Evolutionary conservation across 2,113 vertebrate species (phyloP).

Genomic region (Cisticola juncidis): DNA sequence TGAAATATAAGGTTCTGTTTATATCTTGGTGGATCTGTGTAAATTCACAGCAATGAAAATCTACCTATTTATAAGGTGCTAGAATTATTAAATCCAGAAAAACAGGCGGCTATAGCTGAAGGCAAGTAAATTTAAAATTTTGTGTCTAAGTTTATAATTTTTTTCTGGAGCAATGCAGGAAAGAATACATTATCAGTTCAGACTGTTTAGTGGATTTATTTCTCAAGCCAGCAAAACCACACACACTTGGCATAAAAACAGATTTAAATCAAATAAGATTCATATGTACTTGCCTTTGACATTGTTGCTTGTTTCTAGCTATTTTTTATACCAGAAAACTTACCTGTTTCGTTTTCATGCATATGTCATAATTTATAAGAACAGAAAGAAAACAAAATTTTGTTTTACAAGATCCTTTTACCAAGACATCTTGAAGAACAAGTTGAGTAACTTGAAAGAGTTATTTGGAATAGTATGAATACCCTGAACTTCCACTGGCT

Average conservation of each 20-base stretch:
- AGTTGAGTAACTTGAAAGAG: not conserved
- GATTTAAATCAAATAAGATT: not conserved
- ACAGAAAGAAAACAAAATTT: not conserved
- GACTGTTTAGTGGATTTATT: not conserved
- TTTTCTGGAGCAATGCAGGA: not conserved
- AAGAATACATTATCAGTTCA: not conserved
- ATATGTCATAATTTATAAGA: not conserved
- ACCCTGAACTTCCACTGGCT: not conserved
- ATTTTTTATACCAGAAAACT: not conserved
- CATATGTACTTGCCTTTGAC: not conserved
- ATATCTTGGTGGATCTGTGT: not conserved
- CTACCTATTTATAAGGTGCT: not conserved
- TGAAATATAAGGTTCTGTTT: not conserved
- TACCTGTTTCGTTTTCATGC: not conserved
- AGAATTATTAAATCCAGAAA: not conserved
- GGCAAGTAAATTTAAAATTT: not conserved
- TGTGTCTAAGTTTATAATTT: not conserved
- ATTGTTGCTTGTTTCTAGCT: not conserved
- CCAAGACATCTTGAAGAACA: not conserved
- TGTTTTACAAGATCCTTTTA: not conserved
- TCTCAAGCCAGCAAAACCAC: slow-evolving; percentile 24
- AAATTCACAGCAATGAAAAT: not conserved
- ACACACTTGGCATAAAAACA: not conserved
- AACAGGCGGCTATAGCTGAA: not conserved
- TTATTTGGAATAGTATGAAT: not conserved